phyloP scores from a whole-genome alignment of 2,888 invertebrate species.

The Drepana falcataria region DNA sequence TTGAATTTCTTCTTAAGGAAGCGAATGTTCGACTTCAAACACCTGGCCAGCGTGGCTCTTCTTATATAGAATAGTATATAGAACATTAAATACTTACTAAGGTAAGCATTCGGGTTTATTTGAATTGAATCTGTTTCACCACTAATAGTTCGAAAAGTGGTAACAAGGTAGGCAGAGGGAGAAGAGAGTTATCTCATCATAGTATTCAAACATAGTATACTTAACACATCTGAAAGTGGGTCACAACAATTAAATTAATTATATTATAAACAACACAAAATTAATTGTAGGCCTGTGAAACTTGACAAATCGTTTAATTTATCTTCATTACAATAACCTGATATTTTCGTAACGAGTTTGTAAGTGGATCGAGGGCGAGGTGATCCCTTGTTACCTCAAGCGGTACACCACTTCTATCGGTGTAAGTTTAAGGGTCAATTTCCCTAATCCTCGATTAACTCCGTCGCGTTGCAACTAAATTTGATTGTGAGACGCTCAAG shows the following conservation, averaged over 20 bases:
- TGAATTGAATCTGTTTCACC: no score
- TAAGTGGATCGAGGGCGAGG: conserved; percentile 19
- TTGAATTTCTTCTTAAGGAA: no score
- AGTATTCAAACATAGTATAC: no score
- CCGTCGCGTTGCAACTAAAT: conserved; percentile 45
- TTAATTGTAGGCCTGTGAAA: neutral
- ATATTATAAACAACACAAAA: no score
- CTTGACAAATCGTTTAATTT: conserved; percentile 3
- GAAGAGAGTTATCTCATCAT: no score
- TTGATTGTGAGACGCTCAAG: conserved; percentile 48
- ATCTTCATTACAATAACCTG: neutral
- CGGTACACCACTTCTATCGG: conserved; percentile 29
- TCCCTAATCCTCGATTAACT: conserved; percentile 48
- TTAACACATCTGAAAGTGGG: neutral
- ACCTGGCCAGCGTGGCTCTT: no score
- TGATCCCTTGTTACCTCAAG: conserved; percentile 15
- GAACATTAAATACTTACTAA: no score
- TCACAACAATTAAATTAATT: neutral
- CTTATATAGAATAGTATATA: no score
- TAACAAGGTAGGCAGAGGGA: no score
- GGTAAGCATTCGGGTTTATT: no score
- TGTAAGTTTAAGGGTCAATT: conserved; percentile 32
- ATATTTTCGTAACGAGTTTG: conserved; percentile 21
- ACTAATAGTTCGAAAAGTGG: no score
- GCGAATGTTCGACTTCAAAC: no score